Evolutionary conservation across 1,140 invertebrate genomes (phyloP), one percentile per base, ranked within the genome.

Genomic region (Yoshiicerus persimilis): DNA sequence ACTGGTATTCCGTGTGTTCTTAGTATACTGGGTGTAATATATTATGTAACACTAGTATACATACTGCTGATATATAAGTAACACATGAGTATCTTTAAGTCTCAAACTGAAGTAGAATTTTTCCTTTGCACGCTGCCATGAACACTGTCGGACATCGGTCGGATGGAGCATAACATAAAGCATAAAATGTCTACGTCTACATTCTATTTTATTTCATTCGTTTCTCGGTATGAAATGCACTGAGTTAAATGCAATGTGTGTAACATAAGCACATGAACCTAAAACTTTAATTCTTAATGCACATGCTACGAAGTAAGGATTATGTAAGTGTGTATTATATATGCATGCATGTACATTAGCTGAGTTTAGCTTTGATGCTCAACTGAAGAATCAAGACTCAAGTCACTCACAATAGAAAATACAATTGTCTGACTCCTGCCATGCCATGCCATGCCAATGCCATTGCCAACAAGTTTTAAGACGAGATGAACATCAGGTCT

Each of bases 141-240:
- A 80, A 38, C 75, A 80, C 75, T 80, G 75, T 70, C 75, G 75
- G 75, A 80, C 75, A 80, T 80, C 75, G 75, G 75, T 56, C 47
- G 34, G 30, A 38, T 80, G 75, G 30, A 70, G 66, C 25, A 70
- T 27, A 80, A 38, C 75, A 80, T 38, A 80, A 36, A 34, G 32
- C 34, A 36, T 80, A 80, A 80, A 80, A 80, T 36, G 64, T 70
- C 64, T 77, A 77, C 32, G 75, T 80, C 75, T 80, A 80, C 75
- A 80, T 80, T 80, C 75, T 80, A 80, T 80, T 77, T 75, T 75
- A 34, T 75, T 75, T 75, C 27, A 34, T 75, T 27, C 62, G 11
- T 36, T 36, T 36, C 20, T 25, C 16, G 13, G 30, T 36, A 77
- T 77, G 70, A 30, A 70, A 30, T 70, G 64, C 27, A 70, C 75